These are phyloP conservation scores for Psittacula cyanocephala DNA, from an alignment of 2,113 vertebrate species.

Conservation along the genomic window DNA sequence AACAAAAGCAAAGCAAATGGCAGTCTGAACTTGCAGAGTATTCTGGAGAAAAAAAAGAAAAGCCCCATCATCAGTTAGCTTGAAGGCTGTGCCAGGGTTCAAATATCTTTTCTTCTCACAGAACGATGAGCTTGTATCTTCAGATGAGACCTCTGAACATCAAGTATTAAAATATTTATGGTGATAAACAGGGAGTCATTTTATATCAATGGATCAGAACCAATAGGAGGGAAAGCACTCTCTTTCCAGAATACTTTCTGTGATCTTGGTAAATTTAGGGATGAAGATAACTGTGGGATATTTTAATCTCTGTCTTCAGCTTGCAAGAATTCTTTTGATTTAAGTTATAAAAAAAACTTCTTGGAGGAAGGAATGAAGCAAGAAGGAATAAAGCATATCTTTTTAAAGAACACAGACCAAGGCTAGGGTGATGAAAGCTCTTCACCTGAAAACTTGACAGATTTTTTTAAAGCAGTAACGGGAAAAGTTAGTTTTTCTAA, in stretches of 20 bases:
- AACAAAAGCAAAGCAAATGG: neutral
- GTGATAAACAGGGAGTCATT: neutral
- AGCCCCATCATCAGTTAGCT: neutral
- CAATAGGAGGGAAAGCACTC: neutral
- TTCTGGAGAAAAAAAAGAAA: neutral
- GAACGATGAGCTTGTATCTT: neutral
- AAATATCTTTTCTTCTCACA: neutral
- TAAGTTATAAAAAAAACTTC: neutral
- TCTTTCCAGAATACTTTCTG: neutral
- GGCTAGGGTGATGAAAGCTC: neutral
- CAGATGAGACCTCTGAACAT: neutral
- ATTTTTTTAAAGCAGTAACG: neutral
- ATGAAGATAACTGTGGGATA: neutral
- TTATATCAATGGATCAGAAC: neutral
- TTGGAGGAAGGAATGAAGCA: neutral
- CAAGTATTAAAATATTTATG: neutral
- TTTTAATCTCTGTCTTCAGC: neutral
- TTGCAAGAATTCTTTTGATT: neutral
- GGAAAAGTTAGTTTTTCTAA: neutral
- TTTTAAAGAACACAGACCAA: neutral
- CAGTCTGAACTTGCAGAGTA: neutral
- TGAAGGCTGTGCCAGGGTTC: neutral
- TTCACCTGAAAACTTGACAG: neutral
- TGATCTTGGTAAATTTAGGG: neutral
- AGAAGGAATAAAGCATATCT: neutral